Conservation (phyloP, 1,140 invertebrate species). For the Hestina assimilis region DNA sequence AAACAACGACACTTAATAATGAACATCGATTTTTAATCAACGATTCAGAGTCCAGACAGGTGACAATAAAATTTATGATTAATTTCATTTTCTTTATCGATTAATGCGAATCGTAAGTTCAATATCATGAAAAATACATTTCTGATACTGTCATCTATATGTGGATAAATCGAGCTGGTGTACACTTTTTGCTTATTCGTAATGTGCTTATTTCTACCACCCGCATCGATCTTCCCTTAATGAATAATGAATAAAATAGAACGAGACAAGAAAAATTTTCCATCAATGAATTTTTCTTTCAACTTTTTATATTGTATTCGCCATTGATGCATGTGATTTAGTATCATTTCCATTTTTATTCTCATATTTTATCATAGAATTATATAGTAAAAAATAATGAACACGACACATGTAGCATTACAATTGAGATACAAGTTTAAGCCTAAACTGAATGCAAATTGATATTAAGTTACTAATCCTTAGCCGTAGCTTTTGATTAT, state of each 20-base stretch:
- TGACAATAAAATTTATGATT: constrained; percentile 33
- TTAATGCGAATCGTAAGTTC: constrained; percentile 27
- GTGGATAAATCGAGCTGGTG: constrained; percentile 35
- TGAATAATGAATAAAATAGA: constrained; percentile 54
- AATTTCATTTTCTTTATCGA: constrained; percentile 28
- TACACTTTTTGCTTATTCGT: constrained; percentile 44
- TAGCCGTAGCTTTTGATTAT: not conserved
- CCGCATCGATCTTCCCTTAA: constrained; percentile 47
- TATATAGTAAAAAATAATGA: constrained; percentile 4
- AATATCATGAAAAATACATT: constrained; percentile 37
- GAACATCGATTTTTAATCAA: not conserved
- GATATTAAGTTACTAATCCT: not conserved
- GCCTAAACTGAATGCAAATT: not conserved
- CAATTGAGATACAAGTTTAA: not conserved
- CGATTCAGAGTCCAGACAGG: constrained; percentile 7
- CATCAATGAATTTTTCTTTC: constrained; percentile 31
- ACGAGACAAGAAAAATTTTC: constrained; percentile 38
- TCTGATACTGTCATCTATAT: constrained; percentile 36
- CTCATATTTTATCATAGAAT: constrained; percentile 3
- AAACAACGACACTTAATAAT: not conserved
- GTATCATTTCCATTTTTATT: not conserved
- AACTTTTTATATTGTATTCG: constrained; percentile 12
- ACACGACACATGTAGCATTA: constrained; percentile 5
- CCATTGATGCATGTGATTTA: constrained; percentile 6
- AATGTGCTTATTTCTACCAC: constrained; percentile 47